A percentile compares a stretch with the other conserved stretches of the same genome.
Evolutionary conservation across 2,113 vertebrate species (phyloP).

Genomic region (Hypocryptadius cinnamomeus): DNA sequence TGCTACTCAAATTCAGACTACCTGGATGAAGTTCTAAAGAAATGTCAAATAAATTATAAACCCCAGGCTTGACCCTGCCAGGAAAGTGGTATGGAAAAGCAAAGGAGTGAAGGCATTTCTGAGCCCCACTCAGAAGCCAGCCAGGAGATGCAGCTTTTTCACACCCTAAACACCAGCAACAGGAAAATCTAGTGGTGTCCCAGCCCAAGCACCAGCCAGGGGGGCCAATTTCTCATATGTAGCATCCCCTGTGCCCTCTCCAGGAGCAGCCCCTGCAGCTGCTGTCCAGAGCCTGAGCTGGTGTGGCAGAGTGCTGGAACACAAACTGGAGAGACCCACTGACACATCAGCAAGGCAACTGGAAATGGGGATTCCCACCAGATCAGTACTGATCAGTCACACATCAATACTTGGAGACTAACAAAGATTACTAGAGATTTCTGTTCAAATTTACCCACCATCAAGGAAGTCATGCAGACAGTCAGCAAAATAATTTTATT

Average conservation of each 20-base stretch:
- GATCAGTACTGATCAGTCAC: neutral
- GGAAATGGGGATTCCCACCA: neutral
- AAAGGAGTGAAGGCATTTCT: neutral
- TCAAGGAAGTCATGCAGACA: neutral
- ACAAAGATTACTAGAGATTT: neutral
- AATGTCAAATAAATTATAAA: neutral
- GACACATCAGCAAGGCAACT: neutral
- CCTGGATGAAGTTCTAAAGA: neutral
- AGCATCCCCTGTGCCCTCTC: neutral
- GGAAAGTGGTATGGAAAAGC: neutral
- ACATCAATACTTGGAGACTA: neutral
- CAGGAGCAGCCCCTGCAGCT: neutral
- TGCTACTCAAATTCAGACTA: neutral
- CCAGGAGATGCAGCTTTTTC: neutral
- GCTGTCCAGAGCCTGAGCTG: neutral
- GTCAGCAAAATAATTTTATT: neutral
- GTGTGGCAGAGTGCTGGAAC: accelerated
- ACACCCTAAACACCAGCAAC: neutral
- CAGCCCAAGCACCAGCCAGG: neutral
- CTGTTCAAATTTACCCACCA: neutral
- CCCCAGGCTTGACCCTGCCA: neutral
- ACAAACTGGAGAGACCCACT: neutral
- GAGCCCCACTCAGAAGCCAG: neutral
- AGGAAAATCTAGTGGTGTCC: neutral
- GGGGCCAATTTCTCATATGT: accelerated